Conservation (phyloP, 2,113 vertebrate genomes). For the human region GRCh38 chr1:18523001-18523500, state of each 20-base stretch:
- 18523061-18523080: not conserved
- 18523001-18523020: no score
- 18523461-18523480: not conserved
- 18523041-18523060: not conserved
- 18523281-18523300: rapidly evolving
- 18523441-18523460: not conserved
- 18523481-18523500: no score
- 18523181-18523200: not conserved
- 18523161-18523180: not conserved
- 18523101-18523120: not conserved
- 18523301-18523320: not conserved
- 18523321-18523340: not conserved
- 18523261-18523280: rapidly evolving
- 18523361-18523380: rapidly evolving
- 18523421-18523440: not conserved
- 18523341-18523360: not conserved
- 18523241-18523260: not conserved
- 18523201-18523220: not conserved
- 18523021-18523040: not conserved
- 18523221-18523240: not conserved
- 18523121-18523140: rapidly evolving
- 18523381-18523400: not conserved
- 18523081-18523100: rapidly evolving
- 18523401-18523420: not conserved
- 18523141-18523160: not conserved